A percentile compares a stretch with the other conserved stretches of the same genome.
phyloP scores from a whole-genome alignment of 2,113 vertebrate species.

The Cygnus buccinator region DNA sequence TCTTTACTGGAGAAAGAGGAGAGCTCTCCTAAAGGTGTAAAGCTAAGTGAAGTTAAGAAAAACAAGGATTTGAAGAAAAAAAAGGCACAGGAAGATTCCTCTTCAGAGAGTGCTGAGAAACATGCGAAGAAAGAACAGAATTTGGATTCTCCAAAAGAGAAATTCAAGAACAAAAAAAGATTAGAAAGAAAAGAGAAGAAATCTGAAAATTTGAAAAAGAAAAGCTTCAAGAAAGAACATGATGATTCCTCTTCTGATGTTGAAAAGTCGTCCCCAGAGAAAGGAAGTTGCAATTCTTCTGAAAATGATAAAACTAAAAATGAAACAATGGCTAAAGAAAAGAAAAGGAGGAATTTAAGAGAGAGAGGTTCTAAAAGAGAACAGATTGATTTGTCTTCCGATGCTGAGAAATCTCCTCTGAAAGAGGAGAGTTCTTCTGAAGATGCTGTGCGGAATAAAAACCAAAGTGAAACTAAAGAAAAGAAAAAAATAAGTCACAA shows the following conservation, averaged over 20 bases:
- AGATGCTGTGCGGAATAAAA: constrained; percentile 45
- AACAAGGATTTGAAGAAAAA: constrained; percentile 66
- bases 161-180: constrained; percentile 27
- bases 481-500: constrained; percentile 75
- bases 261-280: constrained; percentile 62
- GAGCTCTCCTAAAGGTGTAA: constrained; percentile 23
- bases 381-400: constrained; percentile 67
- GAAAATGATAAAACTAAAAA: constrained; percentile 70
- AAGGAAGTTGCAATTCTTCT: constrained; percentile 68
- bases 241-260: constrained; percentile 59
- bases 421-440: constrained; percentile 73
- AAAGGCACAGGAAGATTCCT: constrained; percentile 51
- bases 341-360: constrained; percentile 55
- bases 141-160: constrained; percentile 61
- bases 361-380: constrained; percentile 60
- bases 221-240: constrained; percentile 63
- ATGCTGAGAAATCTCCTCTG: constrained; percentile 69
- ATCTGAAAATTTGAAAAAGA: constrained; percentile 64
- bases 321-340: constrained; percentile 25
- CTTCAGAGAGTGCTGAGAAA: constrained; percentile 67
- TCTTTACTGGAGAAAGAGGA: constrained; percentile 56
- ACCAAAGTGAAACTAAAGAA: constrained; percentile 60
- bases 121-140: constrained; percentile 48
- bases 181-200: constrained; percentile 49
- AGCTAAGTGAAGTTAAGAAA: constrained; percentile 42